Evolutionary conservation across 2,888 invertebrate species (phyloP).

Genomic region (Chloromyia formosa): DNA sequence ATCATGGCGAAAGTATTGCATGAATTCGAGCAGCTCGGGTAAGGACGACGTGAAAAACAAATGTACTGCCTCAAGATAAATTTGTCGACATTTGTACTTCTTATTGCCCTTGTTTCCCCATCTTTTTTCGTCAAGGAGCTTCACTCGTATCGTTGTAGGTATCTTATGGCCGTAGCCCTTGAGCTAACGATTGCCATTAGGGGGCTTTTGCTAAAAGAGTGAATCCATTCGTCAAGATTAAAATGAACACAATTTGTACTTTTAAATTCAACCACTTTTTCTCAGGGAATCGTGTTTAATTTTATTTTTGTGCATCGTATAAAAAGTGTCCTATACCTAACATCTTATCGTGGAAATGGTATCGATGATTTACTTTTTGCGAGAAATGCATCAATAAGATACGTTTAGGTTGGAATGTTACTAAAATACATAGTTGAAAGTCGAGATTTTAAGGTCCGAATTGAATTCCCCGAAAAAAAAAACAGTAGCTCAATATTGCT

Average conservation of each 20-base stretch:
- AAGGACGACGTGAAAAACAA: slow-evolving; percentile 8
- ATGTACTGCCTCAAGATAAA: slow-evolving; percentile 37
- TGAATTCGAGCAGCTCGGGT: neutral
- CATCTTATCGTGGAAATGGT: too few species aligned
- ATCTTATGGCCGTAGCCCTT: neutral
- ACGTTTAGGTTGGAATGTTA: too few species aligned
- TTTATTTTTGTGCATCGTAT: too few species aligned
- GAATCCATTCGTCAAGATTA: slow-evolving; percentile 47
- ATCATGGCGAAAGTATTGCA: too few species aligned
- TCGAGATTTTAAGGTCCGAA: too few species aligned
- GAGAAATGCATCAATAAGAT: too few species aligned
- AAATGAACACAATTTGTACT: slow-evolving; percentile 46
- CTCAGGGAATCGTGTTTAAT: too few species aligned
- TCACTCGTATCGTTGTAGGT: slow-evolving; percentile 3
- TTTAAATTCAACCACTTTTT: slow-evolving; percentile 34
- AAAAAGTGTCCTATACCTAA: too few species aligned
- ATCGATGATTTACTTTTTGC: too few species aligned
- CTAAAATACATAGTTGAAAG: too few species aligned
- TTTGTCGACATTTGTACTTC: slow-evolving; percentile 41
- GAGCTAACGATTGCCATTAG: slow-evolving; percentile 1
- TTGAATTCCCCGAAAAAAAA: too few species aligned
- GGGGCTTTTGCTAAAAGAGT: slow-evolving; percentile 19
- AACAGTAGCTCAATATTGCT: too few species aligned
- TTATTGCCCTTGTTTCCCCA: slow-evolving; percentile 26
- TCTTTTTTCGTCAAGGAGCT: neutral